phyloP scores from a whole-genome alignment of 2,797 vertebrate species.

The Hozukius guyotensis region DNA sequence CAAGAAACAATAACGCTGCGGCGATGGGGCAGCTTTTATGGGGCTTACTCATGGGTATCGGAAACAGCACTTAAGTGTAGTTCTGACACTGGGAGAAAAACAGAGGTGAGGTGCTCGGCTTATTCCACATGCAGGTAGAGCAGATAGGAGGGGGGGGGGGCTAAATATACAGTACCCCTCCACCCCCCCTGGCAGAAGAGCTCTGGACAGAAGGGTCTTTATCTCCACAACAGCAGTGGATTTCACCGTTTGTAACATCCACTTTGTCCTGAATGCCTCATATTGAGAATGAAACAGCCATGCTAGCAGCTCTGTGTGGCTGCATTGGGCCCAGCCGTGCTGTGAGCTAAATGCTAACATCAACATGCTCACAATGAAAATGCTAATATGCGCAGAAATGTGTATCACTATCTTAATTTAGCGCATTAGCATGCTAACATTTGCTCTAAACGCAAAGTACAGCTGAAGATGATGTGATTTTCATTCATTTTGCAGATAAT shows the following conservation, averaged over 20 bases:
- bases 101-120: constrained; percentile 72
- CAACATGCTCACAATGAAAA: neutral
- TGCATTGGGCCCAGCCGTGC: neutral
- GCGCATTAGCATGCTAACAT: neutral
- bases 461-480: neutral
- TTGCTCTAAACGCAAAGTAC: neutral
- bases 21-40: constrained; percentile 95
- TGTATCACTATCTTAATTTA: neutral
- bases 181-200: constrained; percentile 23
- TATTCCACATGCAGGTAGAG: constrained; percentile 79
- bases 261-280: neutral
- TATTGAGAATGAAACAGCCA: neutral
- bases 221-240: constrained; percentile 18
- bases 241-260: constrained; percentile 21
- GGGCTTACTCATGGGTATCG: constrained; percentile 98
- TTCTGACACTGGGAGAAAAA: constrained; percentile 91
- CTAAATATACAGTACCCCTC: constrained; percentile 49
- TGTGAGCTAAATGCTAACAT: neutral
- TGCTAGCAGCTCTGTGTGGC: neutral
- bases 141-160: constrained; percentile 60
- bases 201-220: constrained; percentile 36
- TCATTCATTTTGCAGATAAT: neutral
- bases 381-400: neutral
- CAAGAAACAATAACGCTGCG: constrained; percentile 97
- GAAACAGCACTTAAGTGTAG: constrained; percentile 97